These are phyloP conservation scores for Ophthalmolycus amberensis DNA, from an alignment of 2,113 vertebrate genomes.

Conservation along the genomic window DNA sequence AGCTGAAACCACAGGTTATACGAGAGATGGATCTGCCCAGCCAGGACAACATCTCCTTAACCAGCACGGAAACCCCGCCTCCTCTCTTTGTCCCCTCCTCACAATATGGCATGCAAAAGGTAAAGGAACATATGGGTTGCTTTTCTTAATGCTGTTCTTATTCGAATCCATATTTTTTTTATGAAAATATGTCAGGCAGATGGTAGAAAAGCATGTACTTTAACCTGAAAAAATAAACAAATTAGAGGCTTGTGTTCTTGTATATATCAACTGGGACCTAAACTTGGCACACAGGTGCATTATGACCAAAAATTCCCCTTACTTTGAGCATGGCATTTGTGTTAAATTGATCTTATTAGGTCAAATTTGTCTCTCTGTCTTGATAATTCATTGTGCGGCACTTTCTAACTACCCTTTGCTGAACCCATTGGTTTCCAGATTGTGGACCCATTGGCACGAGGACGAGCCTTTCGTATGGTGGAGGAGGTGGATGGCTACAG, in stretches of 20 bases:
- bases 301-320: not conserved
- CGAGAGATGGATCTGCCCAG: slow-evolving; percentile 97
- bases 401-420: not conserved
- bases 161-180: not conserved
- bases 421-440: slow-evolving; percentile 83
- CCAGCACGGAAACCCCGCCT: slow-evolving; percentile 96
- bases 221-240: not conserved
- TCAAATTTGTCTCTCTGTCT: not conserved
- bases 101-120: slow-evolving; percentile 97
- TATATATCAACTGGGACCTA: not conserved
- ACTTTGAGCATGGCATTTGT: not conserved
- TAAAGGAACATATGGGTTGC: slow-evolving; percentile 48
- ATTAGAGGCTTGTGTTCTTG: not conserved
- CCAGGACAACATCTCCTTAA: slow-evolving; percentile 96
- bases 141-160: not conserved
- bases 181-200: not conserved
- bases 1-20: slow-evolving; percentile 95
- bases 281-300: not conserved
- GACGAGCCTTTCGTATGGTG: slow-evolving; percentile 94
- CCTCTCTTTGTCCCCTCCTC: slow-evolving; percentile 93
- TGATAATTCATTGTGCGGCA: not conserved
- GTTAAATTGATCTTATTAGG: slow-evolving; percentile 1
- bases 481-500: slow-evolving; percentile 94
- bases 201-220: not conserved
- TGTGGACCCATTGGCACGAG: slow-evolving; percentile 94